These are phyloP conservation scores for Equus quagga DNA, from an alignment of 2,113 vertebrate species.

Conservation along the genomic window DNA sequence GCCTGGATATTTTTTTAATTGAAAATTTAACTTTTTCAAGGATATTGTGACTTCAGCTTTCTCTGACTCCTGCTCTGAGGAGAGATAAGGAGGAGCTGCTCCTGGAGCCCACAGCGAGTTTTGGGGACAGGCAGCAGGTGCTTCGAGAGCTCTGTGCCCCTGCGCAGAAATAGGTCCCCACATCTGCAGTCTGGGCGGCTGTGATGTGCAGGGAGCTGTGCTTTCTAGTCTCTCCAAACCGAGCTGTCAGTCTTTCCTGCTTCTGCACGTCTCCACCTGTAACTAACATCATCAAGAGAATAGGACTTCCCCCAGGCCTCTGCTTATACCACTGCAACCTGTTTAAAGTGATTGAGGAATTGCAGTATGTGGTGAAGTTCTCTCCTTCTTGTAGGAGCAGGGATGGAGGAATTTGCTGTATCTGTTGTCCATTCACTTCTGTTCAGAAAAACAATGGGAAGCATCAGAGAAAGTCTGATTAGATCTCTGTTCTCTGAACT, in stretches of 20 bases:
- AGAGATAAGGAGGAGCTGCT: background rate
- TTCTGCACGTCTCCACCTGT: background rate
- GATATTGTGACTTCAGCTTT: background rate
- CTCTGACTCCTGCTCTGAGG: background rate
- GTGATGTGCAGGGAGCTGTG: slow-evolving; percentile 6
- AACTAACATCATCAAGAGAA: background rate
- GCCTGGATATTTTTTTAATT: background rate
- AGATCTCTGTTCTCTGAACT: background rate
- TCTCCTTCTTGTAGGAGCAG: background rate
- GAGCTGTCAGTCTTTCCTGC: background rate
- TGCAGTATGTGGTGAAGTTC: slow-evolving; percentile 11
- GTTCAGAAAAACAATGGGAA: background rate
- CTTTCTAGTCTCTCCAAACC: background rate
- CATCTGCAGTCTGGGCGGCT: background rate
- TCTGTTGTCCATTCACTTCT: slow-evolving; percentile 19
- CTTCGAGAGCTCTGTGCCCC: background rate
- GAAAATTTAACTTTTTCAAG: background rate
- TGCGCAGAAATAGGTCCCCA: background rate
- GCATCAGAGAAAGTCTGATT: background rate
- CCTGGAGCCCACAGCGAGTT: background rate
- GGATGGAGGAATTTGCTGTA: slow-evolving; percentile 35
- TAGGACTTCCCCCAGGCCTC: background rate
- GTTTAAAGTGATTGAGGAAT: background rate
- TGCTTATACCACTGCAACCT: background rate
- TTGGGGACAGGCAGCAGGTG: slow-evolving; percentile 18